Evolutionary conservation across 2,888 invertebrate genomes (phyloP).

Genomic region (Acheta domesticus): DNA sequence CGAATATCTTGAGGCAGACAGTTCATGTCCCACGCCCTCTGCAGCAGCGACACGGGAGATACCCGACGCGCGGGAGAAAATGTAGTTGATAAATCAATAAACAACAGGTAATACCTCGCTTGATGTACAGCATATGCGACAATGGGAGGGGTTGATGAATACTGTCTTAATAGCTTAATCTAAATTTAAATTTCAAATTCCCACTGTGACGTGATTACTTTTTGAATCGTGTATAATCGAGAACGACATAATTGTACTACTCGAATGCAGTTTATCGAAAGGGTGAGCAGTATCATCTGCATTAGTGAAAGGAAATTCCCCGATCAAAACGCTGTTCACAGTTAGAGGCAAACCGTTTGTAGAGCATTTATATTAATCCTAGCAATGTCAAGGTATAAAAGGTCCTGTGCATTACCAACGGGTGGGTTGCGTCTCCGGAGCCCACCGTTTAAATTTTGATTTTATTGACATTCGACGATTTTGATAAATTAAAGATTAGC

Average conservation of each 20-base stretch:
- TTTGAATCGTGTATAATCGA: constrained; percentile 9
- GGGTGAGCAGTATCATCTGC: not conserved
- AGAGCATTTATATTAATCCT: not conserved
- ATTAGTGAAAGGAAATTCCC: not conserved
- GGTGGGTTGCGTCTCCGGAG: no score
- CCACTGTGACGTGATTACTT: not conserved
- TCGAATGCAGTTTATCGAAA: not conserved
- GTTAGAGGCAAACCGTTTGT: not conserved
- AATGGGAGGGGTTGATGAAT: constrained; percentile 7
- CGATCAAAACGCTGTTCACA: not conserved
- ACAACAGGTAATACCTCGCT: not conserved
- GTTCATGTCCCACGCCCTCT: not conserved
- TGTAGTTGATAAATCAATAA: constrained; percentile 1
- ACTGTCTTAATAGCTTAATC: constrained; percentile 8
- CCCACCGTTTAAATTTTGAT: no score
- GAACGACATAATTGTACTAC: not conserved
- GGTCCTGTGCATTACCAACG: no score
- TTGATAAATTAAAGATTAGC: no score
- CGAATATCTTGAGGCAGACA: not conserved
- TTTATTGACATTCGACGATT: no score
- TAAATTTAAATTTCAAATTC: constrained; percentile 1
- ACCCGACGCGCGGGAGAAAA: not conserved
- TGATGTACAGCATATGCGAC: not conserved
- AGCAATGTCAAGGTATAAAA: no score
- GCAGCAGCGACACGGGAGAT: no score